Percentiles rank a stretch among this genome's conserved stretches.
Conservation (phyloP, 2,797 vertebrate species). For the Gambusia yucatana region DNA sequence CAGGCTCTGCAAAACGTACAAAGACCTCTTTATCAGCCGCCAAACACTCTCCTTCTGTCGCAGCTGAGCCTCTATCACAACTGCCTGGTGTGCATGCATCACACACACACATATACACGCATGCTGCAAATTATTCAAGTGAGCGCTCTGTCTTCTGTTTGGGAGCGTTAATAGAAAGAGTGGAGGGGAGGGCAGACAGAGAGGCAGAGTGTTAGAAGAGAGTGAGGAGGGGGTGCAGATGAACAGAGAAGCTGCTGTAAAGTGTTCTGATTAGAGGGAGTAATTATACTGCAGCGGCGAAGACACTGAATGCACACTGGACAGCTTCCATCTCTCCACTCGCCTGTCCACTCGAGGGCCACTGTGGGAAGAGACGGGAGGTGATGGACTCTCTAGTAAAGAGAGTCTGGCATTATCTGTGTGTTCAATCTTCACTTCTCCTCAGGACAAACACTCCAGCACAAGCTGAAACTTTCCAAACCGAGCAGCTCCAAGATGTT, state of each 20-base stretch:
- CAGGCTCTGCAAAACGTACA: conserved; percentile 64
- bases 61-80: conserved; percentile 60
- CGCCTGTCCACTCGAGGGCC: conserved; percentile 49
- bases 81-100: conserved; percentile 59
- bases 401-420: conserved; percentile 36
- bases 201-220: conserved; percentile 67
- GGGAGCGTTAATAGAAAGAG: conserved; percentile 71
- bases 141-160: conserved; percentile 63
- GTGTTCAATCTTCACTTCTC: conserved; percentile 38
- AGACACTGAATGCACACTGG: conserved; percentile 73
- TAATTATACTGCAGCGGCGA: conserved; percentile 80
- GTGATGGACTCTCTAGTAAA: conserved; percentile 25
- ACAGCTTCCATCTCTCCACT: conserved; percentile 62
- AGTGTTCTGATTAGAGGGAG: conserved; percentile 84
- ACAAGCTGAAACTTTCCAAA: conserved; percentile 11
- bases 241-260: conserved; percentile 84
- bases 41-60: conserved; percentile 71
- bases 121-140: conserved; percentile 61
- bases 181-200: conserved; percentile 64
- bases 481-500: neutral
- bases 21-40: conserved; percentile 77
- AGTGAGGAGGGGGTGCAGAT: conserved; percentile 60
- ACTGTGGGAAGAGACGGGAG: conserved; percentile 46
- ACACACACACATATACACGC: conserved; percentile 52
- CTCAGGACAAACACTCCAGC: conserved; percentile 14